Percentiles rank a stretch among this genome's conserved stretches.
Conservation (phyloP, 2,113 vertebrate genomes). For the Toxotes jaculatrix region DNA sequence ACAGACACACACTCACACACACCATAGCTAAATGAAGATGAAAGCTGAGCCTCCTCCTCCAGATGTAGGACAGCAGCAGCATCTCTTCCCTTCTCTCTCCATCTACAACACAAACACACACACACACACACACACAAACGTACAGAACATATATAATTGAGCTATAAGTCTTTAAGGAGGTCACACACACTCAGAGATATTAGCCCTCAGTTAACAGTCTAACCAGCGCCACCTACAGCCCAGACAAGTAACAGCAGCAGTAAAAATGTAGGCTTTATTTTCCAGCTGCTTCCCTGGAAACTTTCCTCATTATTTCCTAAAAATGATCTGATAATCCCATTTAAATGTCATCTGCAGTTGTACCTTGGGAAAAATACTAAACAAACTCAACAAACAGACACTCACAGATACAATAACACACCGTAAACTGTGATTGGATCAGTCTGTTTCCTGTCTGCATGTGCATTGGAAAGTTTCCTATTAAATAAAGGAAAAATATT, state of each 20-base stretch:
- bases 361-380: too few species aligned
- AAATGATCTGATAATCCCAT: too few species aligned
- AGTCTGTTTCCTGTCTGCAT: too few species aligned
- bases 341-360: too few species aligned
- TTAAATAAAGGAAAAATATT: too few species aligned
- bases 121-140: background rate
- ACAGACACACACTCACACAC: slow-evolving; percentile 43
- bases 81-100: slow-evolving; percentile 30
- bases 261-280: background rate
- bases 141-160: slow-evolving; percentile 3
- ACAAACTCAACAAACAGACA: too few species aligned
- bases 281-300: too few species aligned
- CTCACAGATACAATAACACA: too few species aligned
- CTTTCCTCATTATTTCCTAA: too few species aligned
- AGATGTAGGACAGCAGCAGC: slow-evolving; percentile 70
- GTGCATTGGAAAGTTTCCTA: too few species aligned
- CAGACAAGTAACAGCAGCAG: background rate
- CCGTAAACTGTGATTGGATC: too few species aligned
- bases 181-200: background rate
- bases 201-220: background rate
- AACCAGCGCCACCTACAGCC: background rate
- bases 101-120: background rate
- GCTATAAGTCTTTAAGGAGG: slow-evolving; percentile 2
- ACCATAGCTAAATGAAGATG: slow-evolving; percentile 65
- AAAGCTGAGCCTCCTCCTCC: slow-evolving; percentile 70